Percentiles rank a stretch among this genome's conserved stretches.
Conservation (phyloP, 2,888 invertebrate genomes). For the Dexiosoma caninum region DNA sequence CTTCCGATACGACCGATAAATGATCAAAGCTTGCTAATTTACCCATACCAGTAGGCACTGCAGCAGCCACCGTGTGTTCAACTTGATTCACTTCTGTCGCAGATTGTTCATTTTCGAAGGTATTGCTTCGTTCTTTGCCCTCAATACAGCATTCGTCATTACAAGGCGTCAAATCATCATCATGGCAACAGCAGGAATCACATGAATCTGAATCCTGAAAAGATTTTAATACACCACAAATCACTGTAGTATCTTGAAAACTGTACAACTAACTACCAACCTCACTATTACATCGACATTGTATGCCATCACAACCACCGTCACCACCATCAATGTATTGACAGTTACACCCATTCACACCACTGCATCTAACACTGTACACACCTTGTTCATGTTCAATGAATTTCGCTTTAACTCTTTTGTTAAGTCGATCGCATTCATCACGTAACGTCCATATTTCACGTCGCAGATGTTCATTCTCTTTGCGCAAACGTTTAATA, state of each 20-base stretch:
- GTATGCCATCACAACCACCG: constrained; percentile 69
- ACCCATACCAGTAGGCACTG: constrained; percentile 50
- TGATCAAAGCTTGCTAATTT: constrained; percentile 81
- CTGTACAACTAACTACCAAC: constrained; percentile 67
- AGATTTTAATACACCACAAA: too few species aligned
- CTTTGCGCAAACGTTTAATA: constrained; percentile 90
- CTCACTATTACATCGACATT: constrained; percentile 71
- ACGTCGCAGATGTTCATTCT: constrained; percentile 91
- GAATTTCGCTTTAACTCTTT: constrained; percentile 82
- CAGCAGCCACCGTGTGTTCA: not conserved
- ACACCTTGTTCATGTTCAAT: constrained; percentile 69
- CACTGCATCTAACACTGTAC: constrained; percentile 68
- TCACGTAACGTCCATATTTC: constrained; percentile 92
- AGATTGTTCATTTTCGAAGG: constrained; percentile 50
- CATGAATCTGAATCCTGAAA: constrained; percentile 77
- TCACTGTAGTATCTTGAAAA: not conserved
- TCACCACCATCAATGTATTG: constrained; percentile 68
- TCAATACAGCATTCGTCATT: constrained; percentile 72
- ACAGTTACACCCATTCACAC: constrained; percentile 66
- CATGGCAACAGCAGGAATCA: constrained; percentile 73
- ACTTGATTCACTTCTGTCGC: constrained; percentile 7
- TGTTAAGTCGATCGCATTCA: constrained; percentile 92
- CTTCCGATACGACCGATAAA: constrained; percentile 87
- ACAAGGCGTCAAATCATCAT: constrained; percentile 69
- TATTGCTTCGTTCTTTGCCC: constrained; percentile 60